Evolutionary conservation across 2,797 vertebrate genomes (phyloP).

Genomic region (Pteronotus mesoamericanus): DNA sequence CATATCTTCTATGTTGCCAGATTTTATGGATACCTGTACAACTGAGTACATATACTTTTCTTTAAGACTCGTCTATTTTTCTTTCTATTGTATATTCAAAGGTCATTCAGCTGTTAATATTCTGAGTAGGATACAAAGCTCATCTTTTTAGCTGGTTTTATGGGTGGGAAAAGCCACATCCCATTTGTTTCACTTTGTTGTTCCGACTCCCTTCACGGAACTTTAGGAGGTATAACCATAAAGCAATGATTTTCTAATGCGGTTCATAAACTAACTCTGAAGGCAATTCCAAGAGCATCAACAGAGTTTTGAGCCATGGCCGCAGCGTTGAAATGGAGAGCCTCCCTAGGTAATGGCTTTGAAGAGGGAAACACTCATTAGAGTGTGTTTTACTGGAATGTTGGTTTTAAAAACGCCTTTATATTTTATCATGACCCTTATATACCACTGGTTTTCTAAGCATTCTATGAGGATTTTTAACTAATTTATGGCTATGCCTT

Average conservation of each 20-base stretch:
- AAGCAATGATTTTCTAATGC: slow-evolving; percentile 54
- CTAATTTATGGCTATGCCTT: background rate
- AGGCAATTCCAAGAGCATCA: slow-evolving; percentile 8
- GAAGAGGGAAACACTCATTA: background rate
- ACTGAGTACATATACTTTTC: background rate
- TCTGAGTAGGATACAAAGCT: background rate
- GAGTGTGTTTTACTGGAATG: background rate
- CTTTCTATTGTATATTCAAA: background rate
- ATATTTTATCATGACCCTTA: background rate
- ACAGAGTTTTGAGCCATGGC: background rate
- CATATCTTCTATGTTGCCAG: background rate
- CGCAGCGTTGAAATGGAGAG: background rate
- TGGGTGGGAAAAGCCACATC: background rate
- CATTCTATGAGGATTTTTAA: background rate
- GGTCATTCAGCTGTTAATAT: background rate
- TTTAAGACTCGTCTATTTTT: background rate
- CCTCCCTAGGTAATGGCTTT: background rate
- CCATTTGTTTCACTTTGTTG: slow-evolving; percentile 48
- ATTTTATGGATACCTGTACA: background rate
- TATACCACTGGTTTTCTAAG: background rate
- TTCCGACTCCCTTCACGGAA: slow-evolving; percentile 21
- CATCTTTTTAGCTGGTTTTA: slow-evolving; percentile 25
- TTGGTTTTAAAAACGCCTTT: background rate
- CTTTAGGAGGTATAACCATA: slow-evolving; percentile 39
- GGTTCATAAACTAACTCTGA: slow-evolving; percentile 42